These are phyloP conservation scores for Enchytraeus crypticus DNA, from an alignment of 2,888 invertebrate genomes.

Conservation along the genomic window DNA sequence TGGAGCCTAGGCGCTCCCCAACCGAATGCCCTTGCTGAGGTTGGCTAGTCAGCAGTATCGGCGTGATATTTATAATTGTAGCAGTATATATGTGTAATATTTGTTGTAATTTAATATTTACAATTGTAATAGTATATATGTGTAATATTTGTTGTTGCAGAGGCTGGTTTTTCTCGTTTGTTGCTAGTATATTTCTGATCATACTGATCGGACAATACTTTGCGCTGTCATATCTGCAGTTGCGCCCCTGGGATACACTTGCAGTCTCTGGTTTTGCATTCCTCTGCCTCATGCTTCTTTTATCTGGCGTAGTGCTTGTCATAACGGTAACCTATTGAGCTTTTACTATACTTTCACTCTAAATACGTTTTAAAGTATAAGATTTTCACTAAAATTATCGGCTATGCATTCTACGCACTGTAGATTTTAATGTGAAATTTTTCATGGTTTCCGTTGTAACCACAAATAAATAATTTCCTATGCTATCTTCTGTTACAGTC, in stretches of 20 bases:
- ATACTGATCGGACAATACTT: slow-evolving; percentile 15
- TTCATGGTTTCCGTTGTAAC: too few species aligned
- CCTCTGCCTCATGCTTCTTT: neutral
- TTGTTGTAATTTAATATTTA: neutral
- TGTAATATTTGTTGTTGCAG: slow-evolving; percentile 49
- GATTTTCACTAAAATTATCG: too few species aligned
- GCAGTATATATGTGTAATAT: neutral
- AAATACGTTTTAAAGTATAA: too few species aligned
- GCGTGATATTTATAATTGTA: neutral
- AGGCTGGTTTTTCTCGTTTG: slow-evolving; percentile 82
- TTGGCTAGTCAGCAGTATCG: too few species aligned
- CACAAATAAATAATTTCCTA: too few species aligned
- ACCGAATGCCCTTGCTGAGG: too few species aligned
- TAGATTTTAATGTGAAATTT: too few species aligned
- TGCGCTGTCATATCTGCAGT: slow-evolving; percentile 34
- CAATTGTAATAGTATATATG: neutral
- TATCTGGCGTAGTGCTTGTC: neutral
- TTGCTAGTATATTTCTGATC: neutral
- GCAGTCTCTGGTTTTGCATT: slow-evolving; percentile 29
- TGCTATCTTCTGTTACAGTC: too few species aligned
- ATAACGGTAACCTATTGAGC: neutral
- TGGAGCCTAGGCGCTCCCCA: too few species aligned
- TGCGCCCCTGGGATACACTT: slow-evolving; percentile 38
- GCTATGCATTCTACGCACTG: too few species aligned
- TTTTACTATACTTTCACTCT: too few species aligned